A percentile compares a stretch with the other conserved stretches of the same genome.
phyloP scores from a whole-genome alignment of 2,888 invertebrate species.

The Meganola albula region DNA sequence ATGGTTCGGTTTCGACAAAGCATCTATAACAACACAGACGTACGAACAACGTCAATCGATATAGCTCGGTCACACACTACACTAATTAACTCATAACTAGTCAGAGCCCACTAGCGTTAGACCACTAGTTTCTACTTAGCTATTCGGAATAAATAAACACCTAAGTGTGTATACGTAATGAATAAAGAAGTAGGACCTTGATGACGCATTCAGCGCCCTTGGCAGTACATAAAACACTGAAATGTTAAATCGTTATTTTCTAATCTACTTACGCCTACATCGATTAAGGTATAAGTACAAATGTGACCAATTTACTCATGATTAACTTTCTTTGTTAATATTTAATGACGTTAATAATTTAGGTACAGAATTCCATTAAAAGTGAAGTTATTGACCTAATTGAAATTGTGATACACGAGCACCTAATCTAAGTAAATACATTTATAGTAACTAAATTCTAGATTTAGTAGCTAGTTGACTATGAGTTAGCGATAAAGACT shows the following conservation, averaged over 20 bases:
- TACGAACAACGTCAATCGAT: conserved; percentile 61
- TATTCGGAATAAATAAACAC: conserved; percentile 26
- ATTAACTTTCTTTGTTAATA: no score
- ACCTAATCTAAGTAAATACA: no score
- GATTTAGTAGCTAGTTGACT: no score
- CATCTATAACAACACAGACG: conserved; percentile 77
- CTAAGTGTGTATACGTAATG: conserved; percentile 20
- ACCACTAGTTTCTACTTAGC: conserved; percentile 22
- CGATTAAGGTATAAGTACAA: not conserved
- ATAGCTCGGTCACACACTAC: conserved; percentile 28
- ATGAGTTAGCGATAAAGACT: no score
- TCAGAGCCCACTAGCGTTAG: conserved; percentile 3
- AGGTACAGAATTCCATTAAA: no score
- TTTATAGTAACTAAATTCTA: no score
- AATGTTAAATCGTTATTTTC: conserved; percentile 15
- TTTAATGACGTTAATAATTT: no score
- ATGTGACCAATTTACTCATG: no score
- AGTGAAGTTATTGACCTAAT: no score
- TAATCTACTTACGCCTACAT: not conserved
- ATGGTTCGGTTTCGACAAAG: conserved; percentile 76
- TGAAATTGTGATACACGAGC: no score
- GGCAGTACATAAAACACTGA: conserved; percentile 36
- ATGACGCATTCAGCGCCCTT: conserved; percentile 42
- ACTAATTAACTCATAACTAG: conserved; percentile 9
- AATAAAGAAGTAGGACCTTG: conserved; percentile 31